Evolutionary conservation across 2,113 vertebrate genomes (phyloP), one percentile per base, ranked within the genome.

Genomic region (Danionella cerebrum): DNA sequence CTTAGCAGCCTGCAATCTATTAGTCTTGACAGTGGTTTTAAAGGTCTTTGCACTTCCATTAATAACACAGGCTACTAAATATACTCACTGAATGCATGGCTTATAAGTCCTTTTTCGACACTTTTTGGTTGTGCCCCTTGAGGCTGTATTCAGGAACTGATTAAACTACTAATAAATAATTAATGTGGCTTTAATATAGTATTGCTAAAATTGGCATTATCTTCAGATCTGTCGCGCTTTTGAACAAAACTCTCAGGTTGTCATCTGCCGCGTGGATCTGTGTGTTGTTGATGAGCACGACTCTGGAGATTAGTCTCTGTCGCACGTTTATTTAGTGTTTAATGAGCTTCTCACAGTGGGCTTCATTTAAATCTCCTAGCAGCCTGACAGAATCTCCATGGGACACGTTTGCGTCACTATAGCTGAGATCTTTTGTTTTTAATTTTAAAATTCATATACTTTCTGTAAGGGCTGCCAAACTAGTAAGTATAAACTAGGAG

Each of bases 301-400:
- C 66, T 69, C 35, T 21, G 45, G 54, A 55, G 41, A 31, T 29
- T 6, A 5, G 14, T 53, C 42, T 67, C 39, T 22, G n/a, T 29
- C 51, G 33, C 1, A 7, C 57, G 44, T 57, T 45, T 64, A 60
- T 64, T 41, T 29, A 9, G 67, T 22, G 31, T 13, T 63, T 73
- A 73, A 73, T 68, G 27, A 73, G 48, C 50, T 31, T 51, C 42
- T 33, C 33, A 16, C 24, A 6, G 50, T 24, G 2, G 6, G 58
- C 25, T 42, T 68, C 33, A 69, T 69, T 65, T 65, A 44, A 51
- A 69, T 35, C 50, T 69, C 59, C 42, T 45, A 16, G 47, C 19
- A 24, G 27, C 27, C 33, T 45, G 45, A n/a, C 27, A 45, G 70
- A 36, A 45, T 41, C 70, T 52, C 31, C 3, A 16, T 4, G 33